phyloP scores from a whole-genome alignment of 2,797 vertebrate genomes.

The Anguilla obscura region DNA sequence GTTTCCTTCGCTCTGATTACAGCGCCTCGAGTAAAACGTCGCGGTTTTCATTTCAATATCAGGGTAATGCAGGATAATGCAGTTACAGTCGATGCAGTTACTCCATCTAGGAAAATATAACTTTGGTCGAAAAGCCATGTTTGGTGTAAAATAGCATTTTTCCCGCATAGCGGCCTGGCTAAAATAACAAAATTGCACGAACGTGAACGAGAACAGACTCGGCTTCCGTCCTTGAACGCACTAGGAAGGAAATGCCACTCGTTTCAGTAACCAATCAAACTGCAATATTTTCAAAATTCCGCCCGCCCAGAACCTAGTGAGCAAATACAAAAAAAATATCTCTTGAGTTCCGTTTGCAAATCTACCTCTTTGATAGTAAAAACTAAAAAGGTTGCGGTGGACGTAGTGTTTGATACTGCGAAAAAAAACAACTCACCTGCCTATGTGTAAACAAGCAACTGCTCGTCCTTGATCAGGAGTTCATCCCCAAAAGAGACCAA shows the following conservation, averaged over 20 bases:
- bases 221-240: not conserved
- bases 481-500: not conserved
- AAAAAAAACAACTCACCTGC: no score
- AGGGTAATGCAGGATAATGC: not conserved
- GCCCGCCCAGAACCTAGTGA: not conserved
- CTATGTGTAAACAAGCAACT: not conserved
- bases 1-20: not conserved
- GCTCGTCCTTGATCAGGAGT: not conserved
- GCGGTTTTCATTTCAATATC: not conserved
- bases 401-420: not conserved
- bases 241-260: not conserved
- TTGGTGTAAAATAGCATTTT: no score
- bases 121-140: no score
- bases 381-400: not conserved
- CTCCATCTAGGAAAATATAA: no score
- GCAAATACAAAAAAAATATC: not conserved
- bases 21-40: not conserved
- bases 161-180: not conserved
- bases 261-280: constrained; percentile 9
- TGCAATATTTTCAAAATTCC: not conserved
- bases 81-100: not conserved
- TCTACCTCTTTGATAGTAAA: not conserved
- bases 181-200: not conserved
- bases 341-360: not conserved
- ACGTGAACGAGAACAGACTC: not conserved